Evolutionary conservation across 1,140 invertebrate species (phyloP), one percentile per base, ranked within the genome.

Genomic region (Drosophila quadrilineata): DNA sequence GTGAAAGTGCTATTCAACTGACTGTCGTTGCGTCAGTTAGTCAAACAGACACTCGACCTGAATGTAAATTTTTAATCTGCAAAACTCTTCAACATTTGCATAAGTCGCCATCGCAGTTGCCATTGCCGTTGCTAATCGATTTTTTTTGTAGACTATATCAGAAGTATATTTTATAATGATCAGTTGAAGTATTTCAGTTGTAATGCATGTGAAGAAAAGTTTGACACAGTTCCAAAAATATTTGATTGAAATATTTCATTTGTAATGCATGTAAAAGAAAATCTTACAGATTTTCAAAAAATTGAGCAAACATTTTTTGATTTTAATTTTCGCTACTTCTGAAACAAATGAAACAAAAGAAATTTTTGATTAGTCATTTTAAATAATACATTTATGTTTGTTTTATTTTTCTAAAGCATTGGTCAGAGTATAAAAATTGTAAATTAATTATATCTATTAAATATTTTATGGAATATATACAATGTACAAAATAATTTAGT

Each of bases 11-110:
- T 49, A 75, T 82, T 68, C 52, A 82, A 49, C 43, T 57, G 52
- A 22, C 22, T 50, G 66, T 49, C 48, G 41, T 31, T 50, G 45
- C 68, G 66, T 57, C 69, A 53, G 64, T 38, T 58, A 65, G 59
- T 48, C 60, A 54, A 33, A 22, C 45, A 48, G 28, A 24, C 56
- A 58, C 76, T 84, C 77, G 77, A 82, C 77, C 76, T 82, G 72
- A 84, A 76, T 82, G 68, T 82, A 73, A 64, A 82, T 73, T 82
- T 82, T 70, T 82, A 82, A 82, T 82, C 76, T 82, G 77, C 56
- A 82, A 75, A 82, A 75, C 71, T 64, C 76, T 84, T 66, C 64
- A 76, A 53, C 56, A 84, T 84, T 73, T 66, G 50, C 72, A 82
- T 82, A 84, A 77, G 77, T 72, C 76, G 53, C 29, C 54, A 46